Evolutionary conservation across 2,888 invertebrate species (phyloP), one percentile per base, ranked within the genome.

Genomic region (Incurvaria masculella): DNA sequence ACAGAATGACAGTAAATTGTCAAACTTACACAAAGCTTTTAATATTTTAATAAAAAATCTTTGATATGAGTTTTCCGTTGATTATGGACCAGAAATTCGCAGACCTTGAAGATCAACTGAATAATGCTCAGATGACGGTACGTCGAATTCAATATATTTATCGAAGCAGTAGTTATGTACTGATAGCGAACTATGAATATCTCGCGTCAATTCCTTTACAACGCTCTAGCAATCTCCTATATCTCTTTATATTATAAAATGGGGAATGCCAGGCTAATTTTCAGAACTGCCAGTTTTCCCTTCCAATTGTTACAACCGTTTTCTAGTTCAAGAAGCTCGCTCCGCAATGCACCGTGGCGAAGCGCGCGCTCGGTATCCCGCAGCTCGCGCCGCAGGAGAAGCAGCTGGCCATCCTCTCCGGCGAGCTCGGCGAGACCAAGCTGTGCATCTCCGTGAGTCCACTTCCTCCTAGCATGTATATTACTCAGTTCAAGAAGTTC

Each of bases 311-410:
- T n/a, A n/a, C n/a, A n/a, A n/a, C n/a, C n/a, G 8, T 43, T 2
- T 47, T 54, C 4, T 56, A 78, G 78, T 78, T 69, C 50, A 61
- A 71, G 57, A 75, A 75, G 56, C 56, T 75, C 56, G 72, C 74
- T n/a, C 75, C 76, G 18, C 62, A 65, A 63, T 75, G 75, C 68
- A 81, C 88, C 56, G 80, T 84, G 51, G 83, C 86, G 17, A 90
- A 89, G 62, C 81, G 84, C 6, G 86, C 87, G 45, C 86, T 86
- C 46, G 86, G 86, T 8, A 80, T 83, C 49, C 81, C 84, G 3
- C 82, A 86, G 61, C 69, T 86, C 41, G 81, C 81, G 4, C 85
- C 83, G 48, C 86, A 87, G 56, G 79, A 82, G 61, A 82, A 81
- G 56, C 83, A 86, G 57, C 80, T 88, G 11, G 68, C 69, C 4